phyloP scores from a whole-genome alignment of 2,888 invertebrate species.

The Oithona nana region DNA sequence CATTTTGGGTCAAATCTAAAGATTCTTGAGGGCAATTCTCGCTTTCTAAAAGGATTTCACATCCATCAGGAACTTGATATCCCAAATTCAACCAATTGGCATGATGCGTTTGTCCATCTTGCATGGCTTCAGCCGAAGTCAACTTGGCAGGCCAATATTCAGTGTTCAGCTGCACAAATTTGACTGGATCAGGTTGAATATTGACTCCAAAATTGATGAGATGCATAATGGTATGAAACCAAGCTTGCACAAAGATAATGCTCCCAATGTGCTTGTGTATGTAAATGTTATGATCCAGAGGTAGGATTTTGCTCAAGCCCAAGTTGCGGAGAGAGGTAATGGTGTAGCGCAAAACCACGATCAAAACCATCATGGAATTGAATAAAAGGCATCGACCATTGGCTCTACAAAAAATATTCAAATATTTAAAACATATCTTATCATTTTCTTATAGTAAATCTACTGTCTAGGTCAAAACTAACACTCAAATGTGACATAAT shows the following conservation, averaged over 20 bases:
- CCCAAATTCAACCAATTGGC: conserved; percentile 1
- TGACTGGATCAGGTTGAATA: conserved; percentile 9
- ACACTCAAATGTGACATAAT: no score
- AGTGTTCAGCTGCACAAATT: conserved; percentile 12
- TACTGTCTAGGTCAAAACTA: no score
- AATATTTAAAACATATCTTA: background rate
- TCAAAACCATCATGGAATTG: conserved; percentile 22
- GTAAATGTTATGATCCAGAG: conserved; percentile 22
- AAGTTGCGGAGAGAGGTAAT: conserved; percentile 21
- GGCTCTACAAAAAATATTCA: background rate
- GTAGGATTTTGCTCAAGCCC: conserved; percentile 19
- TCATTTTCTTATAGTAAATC: no score
- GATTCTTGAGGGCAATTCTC: background rate
- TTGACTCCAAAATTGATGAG: conserved; percentile 21
- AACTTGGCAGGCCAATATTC: background rate
- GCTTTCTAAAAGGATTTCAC: background rate
- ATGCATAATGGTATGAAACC: conserved; percentile 23
- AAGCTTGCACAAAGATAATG: conserved; percentile 21
- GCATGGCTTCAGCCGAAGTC: background rate
- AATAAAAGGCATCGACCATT: conserved; percentile 22
- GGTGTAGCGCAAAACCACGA: conserved; percentile 21
- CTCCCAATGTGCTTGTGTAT: conserved; percentile 22
- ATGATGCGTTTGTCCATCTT: background rate
- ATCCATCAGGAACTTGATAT: background rate
- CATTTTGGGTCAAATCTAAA: background rate